phyloP scores from a whole-genome alignment of 2,888 invertebrate genomes.

The Hipparchia semele region DNA sequence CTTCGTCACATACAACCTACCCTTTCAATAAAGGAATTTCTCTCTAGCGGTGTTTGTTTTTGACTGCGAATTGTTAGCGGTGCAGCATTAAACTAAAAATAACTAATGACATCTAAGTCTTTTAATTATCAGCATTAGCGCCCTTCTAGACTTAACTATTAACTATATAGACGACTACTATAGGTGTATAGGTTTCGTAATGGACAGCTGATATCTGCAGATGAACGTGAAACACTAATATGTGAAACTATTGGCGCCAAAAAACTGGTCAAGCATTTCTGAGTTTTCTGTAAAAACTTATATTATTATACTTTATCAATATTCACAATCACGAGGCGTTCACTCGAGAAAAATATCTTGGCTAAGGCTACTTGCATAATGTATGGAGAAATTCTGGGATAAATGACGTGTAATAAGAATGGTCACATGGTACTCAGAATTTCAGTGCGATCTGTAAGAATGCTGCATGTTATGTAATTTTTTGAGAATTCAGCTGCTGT shows the following conservation, averaged over 20 bases:
- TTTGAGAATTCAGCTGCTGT: too few relatives aligned
- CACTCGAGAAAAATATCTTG: constrained; percentile 2
- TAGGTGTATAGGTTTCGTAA: not conserved
- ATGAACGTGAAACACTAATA: not conserved
- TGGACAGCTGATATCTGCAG: not conserved
- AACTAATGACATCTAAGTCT: not conserved
- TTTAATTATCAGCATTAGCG: not conserved
- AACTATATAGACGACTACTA: not conserved
- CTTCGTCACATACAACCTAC: too few relatives aligned
- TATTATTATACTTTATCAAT: not conserved
- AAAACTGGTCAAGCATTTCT: constrained; percentile 10
- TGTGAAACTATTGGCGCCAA: not conserved
- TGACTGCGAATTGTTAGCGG: too few relatives aligned
- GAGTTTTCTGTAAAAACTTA: constrained; percentile 12
- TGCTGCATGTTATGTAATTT: too few relatives aligned
- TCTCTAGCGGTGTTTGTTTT: too few relatives aligned
- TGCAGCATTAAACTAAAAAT: not conserved
- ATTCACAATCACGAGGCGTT: not conserved
- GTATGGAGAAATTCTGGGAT: constrained; percentile 2
- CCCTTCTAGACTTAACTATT: not conserved
- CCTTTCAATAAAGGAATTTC: too few relatives aligned
- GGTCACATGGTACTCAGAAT: too few relatives aligned
- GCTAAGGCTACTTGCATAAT: not conserved
- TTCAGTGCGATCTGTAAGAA: too few relatives aligned
- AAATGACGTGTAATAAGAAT: not conserved